phyloP scores from a whole-genome alignment of 2,797 vertebrate genomes.

The Propithecus deckenii region DNA sequence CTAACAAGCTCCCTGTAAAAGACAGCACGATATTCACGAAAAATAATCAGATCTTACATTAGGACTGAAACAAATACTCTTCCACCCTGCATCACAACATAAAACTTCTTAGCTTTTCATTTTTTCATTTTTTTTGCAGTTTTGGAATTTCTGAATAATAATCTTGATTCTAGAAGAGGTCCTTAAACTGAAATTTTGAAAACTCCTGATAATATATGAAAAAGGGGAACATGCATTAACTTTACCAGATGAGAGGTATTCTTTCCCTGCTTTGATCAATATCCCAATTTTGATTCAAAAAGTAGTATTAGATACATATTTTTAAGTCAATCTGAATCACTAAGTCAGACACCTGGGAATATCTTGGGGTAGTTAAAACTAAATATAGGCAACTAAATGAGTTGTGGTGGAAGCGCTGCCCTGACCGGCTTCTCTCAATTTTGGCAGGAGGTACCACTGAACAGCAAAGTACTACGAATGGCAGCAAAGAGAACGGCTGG shows the following conservation, averaged over 20 bases:
- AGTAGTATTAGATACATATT: neutral
- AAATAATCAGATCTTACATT: conserved; percentile 36
- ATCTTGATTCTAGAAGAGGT: neutral
- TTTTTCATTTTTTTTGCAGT: neutral
- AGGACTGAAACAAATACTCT: neutral
- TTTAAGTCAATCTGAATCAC: conserved; percentile 32
- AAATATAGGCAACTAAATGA: neutral
- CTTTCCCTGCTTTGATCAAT: neutral
- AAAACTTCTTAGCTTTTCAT: conserved; percentile 21
- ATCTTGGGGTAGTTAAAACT: neutral
- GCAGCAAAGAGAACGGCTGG: neutral
- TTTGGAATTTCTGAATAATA: conserved; percentile 41
- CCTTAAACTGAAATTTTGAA: neutral
- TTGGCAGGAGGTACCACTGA: neutral
- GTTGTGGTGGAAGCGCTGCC: neutral
- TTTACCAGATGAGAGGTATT: neutral
- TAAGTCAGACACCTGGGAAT: neutral
- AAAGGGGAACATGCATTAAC: neutral
- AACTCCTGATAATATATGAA: neutral
- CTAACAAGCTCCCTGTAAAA: conserved; percentile 93
- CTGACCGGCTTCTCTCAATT: neutral
- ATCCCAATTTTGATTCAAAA: conserved; percentile 11
- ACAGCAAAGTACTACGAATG: neutral
- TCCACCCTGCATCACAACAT: neutral
- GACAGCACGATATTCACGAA: neutral